phyloP scores from a whole-genome alignment of 2,113 vertebrate genomes.

The Siniperca knerii region DNA sequence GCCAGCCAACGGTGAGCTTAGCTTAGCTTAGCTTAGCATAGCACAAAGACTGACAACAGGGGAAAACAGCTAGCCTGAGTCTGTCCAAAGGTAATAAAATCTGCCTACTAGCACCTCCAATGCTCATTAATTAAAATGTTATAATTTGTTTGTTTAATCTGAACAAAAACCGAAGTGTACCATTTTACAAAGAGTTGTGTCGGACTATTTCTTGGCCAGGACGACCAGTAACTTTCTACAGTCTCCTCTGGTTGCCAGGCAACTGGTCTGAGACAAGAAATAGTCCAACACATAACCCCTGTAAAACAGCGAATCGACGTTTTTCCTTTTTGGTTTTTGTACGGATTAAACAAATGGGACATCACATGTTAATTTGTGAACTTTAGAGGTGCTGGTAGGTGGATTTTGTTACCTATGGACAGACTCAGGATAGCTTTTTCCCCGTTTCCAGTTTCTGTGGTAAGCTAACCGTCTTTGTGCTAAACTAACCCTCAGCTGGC shows the following conservation, averaged over 20 bases:
- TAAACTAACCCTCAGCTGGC: neutral
- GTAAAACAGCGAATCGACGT: neutral
- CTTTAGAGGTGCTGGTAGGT: neutral
- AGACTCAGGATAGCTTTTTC: neutral
- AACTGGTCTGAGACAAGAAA: neutral
- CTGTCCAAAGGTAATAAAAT: neutral
- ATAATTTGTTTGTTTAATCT: neutral
- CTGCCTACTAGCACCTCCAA: neutral
- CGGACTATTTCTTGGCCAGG: neutral
- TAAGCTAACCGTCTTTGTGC: neutral
- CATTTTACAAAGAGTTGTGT: neutral
- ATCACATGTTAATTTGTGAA: neutral
- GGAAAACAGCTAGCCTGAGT: neutral
- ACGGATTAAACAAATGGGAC: neutral
- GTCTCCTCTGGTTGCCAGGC: neutral
- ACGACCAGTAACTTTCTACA: neutral
- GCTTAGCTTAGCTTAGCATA: constrained; percentile 9
- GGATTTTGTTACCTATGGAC: neutral
- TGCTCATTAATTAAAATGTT: neutral
- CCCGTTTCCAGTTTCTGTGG: neutral
- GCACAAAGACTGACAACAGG: constrained; percentile 2
- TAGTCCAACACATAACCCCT: neutral
- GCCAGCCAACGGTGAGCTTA: neutral
- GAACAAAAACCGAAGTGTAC: neutral
- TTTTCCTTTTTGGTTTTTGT: neutral